Evolutionary conservation across 2,888 invertebrate species (phyloP).

Genomic region (Trilocha varians): DNA sequence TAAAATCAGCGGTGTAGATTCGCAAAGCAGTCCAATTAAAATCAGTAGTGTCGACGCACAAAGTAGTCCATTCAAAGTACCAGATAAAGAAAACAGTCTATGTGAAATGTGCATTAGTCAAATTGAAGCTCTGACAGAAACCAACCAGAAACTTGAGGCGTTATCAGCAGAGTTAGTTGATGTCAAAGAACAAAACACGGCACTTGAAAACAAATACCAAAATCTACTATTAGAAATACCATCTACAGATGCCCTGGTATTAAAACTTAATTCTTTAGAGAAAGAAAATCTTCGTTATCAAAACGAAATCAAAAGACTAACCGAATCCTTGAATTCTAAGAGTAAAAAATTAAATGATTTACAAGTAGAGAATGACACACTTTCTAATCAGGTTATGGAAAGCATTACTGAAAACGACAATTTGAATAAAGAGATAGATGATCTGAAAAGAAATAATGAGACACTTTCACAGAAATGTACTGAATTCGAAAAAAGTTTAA

Average conservation of each 20-base stretch:
- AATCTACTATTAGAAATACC: constrained; percentile 38
- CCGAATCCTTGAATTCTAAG: constrained; percentile 24
- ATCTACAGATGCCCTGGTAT: constrained; percentile 32
- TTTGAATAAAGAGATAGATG: constrained; percentile 48
- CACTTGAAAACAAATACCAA: constrained; percentile 39
- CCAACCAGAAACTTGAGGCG: constrained; percentile 21
- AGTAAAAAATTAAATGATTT: constrained; percentile 38
- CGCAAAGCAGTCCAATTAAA: no score
- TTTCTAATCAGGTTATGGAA: constrained; percentile 74
- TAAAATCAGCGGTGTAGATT: no score
- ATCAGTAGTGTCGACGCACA: constrained; percentile 6
- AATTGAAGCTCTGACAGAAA: constrained; percentile 12
- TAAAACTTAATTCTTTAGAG: constrained; percentile 37
- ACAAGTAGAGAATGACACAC: constrained; percentile 65
- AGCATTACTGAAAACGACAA: constrained; percentile 68
- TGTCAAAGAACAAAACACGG: constrained; percentile 28
- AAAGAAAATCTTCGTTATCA: constrained; percentile 31
- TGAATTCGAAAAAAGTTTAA: constrained; percentile 19
- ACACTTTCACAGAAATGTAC: constrained; percentile 26
- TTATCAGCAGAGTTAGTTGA: constrained; percentile 26
- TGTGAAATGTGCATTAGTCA: constrained; percentile 23
- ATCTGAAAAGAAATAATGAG: constrained; percentile 27
- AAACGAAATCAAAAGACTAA: constrained; percentile 32
- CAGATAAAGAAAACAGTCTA: background rate
- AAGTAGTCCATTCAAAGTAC: background rate